Evolutionary conservation across 2,888 invertebrate genomes (phyloP), one percentile per base, ranked within the genome.

Genomic region (Himalopsyche tibetana): DNA sequence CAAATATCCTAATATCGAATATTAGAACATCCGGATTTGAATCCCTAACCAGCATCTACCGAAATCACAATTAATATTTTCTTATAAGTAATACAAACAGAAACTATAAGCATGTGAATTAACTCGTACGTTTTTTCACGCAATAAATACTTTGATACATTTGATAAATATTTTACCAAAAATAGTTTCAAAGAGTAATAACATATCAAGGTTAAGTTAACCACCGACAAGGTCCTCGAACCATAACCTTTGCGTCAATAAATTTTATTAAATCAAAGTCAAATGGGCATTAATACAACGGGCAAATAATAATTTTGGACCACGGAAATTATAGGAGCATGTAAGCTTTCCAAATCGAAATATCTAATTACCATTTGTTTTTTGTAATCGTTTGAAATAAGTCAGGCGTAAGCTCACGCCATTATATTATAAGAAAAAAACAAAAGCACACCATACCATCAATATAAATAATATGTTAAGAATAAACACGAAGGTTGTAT

Each of bases 321-420:
- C 74, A 74, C 3, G 74, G 36, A 74, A 74, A 74, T 74, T 74
- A 74, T 36, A 74, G 36, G 74, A 74, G 74, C 74, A 74, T 36
- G 74, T 74, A 38, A 38, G 74, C 74, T 36, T 36, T 74, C 74
- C 28, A 74, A 74, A 74, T 74, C 28, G 74, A 12, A 74, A 74
- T 74, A 74, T 36, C 28, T 74, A 74, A 74, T 74, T 74, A 74
- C 28, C 74, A 74, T 36, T 63, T 74, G 74, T 74, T 74, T 74
- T 74, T 36, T 36, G 36, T 74, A 74, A 74, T 74, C 74, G 74
- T 74, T 74, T 74, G 74, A 36, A 74, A 74, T 74, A 74, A 74
- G 38, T 74, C 36, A 15, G 15, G 74, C 74, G 74, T 36, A 74
- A 38, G 74, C 74, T 74, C 74, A 74, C 74, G 74, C 74, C 36